A percentile compares a stretch with the other conserved stretches of the same genome.
phyloP scores from a whole-genome alignment of 2,797 vertebrate genomes.

The Kryptolebias ocellatus region DNA sequence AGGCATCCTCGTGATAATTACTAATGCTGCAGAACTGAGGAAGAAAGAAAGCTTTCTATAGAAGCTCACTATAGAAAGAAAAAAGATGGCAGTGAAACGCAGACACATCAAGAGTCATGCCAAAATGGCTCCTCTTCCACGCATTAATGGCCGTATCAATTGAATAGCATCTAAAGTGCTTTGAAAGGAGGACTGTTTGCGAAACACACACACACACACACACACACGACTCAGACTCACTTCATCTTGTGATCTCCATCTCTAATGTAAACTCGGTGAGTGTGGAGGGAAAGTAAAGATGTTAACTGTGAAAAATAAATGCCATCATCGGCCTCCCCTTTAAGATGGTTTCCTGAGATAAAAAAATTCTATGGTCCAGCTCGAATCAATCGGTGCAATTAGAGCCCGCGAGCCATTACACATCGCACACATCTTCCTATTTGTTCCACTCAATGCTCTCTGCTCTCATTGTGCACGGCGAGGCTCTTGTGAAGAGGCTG shows the following conservation, averaged over 20 bases:
- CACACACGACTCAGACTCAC: slow-evolving; percentile 31
- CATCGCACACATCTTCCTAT: slow-evolving; percentile 60
- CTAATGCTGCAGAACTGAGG: slow-evolving; percentile 63
- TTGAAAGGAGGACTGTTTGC: slow-evolving; percentile 62
- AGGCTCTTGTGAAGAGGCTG: slow-evolving; percentile 56
- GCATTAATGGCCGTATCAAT: slow-evolving; percentile 73
- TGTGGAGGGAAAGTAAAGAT: slow-evolving; percentile 44
- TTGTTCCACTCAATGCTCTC: slow-evolving; percentile 59
- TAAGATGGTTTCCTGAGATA: slow-evolving; percentile 68
- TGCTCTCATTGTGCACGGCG: slow-evolving; percentile 57
- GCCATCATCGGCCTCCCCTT: slow-evolving; percentile 70
- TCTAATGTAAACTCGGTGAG: slow-evolving; percentile 68
- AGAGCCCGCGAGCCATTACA: slow-evolving; percentile 65
- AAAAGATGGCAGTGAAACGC: slow-evolving; percentile 55
- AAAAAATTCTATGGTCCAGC: slow-evolving; percentile 64
- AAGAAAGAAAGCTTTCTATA: slow-evolving; percentile 63
- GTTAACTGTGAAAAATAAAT: slow-evolving; percentile 80
- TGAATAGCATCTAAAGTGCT: slow-evolving; percentile 71
- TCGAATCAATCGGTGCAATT: slow-evolving; percentile 73
- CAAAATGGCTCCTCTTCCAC: slow-evolving; percentile 63
- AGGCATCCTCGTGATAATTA: slow-evolving; percentile 75
- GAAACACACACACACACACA: slow-evolving; percentile 22
- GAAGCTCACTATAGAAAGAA: slow-evolving; percentile 45
- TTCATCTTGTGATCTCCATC: slow-evolving; percentile 74
- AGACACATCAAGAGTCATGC: slow-evolving; percentile 71